Evolutionary conservation across 64 coral and sea anemone genomes (phyloP), one percentile per base, ranked within the genome.

Genomic region (Anthopleura sola): DNA sequence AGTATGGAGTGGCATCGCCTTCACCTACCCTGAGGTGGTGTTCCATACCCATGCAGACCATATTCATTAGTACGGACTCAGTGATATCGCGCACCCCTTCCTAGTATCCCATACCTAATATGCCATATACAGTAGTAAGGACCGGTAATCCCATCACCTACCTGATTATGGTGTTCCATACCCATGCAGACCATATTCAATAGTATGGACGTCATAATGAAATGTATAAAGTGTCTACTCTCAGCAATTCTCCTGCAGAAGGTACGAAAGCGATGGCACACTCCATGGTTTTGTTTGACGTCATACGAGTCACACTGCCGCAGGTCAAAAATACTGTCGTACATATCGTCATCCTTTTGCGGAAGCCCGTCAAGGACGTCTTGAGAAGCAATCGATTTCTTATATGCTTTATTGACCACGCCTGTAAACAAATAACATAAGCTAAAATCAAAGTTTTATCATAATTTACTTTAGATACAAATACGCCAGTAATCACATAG

Each of bases 101-200:
- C 55, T 58, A 16, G 0, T 17, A 21, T 58, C 3, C 20, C 3
- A n/a, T n/a, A 26, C 4, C 11, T 10, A 15, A n/a, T n/a, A n/a
- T n/a, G n/a, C n/a, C n/a, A n/a, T n/a, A n/a, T 75, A 24, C 69
- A 34, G 36, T 14, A 75, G 36, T 75, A 34, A 11, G 36, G 5
- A 18, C 26, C 12, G 38, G 75, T 37, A 58, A 58, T 21, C 21
- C 87, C 10, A 90, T 66, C 87, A 97, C 36, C n/a, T 23, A 97
- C 94, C 85, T 97, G 94, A 2, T 93, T 47, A 36, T 90, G 88
- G 74, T 97, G 94, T 74, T 97, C 94, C 37, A 93, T 85, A 48
- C 91, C 90, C 94, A 97, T 97, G 74, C 91, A 93, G 11, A 90
- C 83, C 91, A 97, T 93, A 37, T 97, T 97, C 48, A 89, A 18